These are phyloP conservation scores for Cheilosia grossa DNA, from an alignment of 2,888 invertebrate species.

Conservation along the genomic window DNA sequence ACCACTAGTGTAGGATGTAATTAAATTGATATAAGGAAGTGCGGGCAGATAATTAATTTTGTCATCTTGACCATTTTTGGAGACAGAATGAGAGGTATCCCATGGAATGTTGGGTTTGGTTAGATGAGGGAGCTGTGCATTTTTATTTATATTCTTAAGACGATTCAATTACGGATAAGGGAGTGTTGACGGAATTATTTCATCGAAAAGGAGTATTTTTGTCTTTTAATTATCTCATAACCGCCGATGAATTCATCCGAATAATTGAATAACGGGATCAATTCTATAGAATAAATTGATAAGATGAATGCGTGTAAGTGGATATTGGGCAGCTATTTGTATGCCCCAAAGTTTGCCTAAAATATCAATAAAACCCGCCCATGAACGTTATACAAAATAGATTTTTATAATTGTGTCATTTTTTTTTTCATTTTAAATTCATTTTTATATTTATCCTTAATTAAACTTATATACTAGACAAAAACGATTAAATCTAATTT, in stretches of 20 bases:
- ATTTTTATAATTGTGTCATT: too few relatives aligned
- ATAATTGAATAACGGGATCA: not conserved
- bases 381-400: too few relatives aligned
- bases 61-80: slow-evolving; percentile 62
- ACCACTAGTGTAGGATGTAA: slow-evolving; percentile 41
- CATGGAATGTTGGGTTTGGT: slow-evolving; percentile 15
- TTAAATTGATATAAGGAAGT: slow-evolving; percentile 67
- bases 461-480: too few relatives aligned
- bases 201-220: slow-evolving; percentile 22
- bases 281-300: too few relatives aligned
- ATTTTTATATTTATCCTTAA: too few relatives aligned
- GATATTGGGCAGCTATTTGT: too few relatives aligned
- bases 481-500: too few relatives aligned
- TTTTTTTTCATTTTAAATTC: too few relatives aligned
- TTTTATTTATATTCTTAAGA: slow-evolving; percentile 49
- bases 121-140: slow-evolving; percentile 4
- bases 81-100: slow-evolving; percentile 25
- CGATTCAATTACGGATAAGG: slow-evolving; percentile 39
- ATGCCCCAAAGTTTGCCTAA: too few relatives aligned
- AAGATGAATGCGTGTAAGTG: too few relatives aligned
- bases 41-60: slow-evolving; percentile 67
- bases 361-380: too few relatives aligned
- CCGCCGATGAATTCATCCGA: not conserved
- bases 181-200: slow-evolving; percentile 32
- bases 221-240: slow-evolving; percentile 63